Evolutionary conservation across 2,113 vertebrate species (phyloP).

Genomic region (Oncorhynchus clarkii): DNA sequence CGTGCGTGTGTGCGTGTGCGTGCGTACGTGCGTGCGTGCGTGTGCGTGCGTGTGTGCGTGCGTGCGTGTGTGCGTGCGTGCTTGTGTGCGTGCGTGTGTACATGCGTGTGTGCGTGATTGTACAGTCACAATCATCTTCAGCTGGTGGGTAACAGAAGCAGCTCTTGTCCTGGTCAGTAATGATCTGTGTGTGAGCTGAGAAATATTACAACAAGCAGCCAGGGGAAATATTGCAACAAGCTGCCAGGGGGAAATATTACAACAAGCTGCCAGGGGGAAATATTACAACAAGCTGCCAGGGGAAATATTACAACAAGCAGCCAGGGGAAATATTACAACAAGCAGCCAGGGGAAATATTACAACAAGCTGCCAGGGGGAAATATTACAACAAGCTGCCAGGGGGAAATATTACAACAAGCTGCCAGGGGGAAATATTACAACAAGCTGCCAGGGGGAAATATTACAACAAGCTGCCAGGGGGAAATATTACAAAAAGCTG

Average conservation of each 20-base stretch:
- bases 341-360: too few species aligned
- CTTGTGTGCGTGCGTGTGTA: constrained; percentile 23
- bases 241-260: too few species aligned
- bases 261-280: too few species aligned
- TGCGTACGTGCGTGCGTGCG: not conserved
- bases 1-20: not conserved
- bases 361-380: too few species aligned
- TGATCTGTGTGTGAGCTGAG: constrained; percentile 24
- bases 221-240: not conserved
- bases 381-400: too few species aligned
- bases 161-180: constrained; percentile 15
- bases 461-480: too few species aligned
- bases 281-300: not conserved
- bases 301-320: too few species aligned
- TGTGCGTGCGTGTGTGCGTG: not conserved
- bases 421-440: too few species aligned
- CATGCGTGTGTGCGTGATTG: not conserved
- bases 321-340: too few species aligned
- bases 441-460: too few species aligned
- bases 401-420: too few species aligned
- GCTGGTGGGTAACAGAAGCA: constrained; percentile 5
- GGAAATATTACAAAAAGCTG: too few species aligned
- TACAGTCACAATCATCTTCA: constrained; percentile 7
- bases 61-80: constrained; percentile 15
- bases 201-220: not conserved